Evolutionary conservation across 1,140 invertebrate species (phyloP).

Genomic region (Ceratoteleas bidentatus): DNA sequence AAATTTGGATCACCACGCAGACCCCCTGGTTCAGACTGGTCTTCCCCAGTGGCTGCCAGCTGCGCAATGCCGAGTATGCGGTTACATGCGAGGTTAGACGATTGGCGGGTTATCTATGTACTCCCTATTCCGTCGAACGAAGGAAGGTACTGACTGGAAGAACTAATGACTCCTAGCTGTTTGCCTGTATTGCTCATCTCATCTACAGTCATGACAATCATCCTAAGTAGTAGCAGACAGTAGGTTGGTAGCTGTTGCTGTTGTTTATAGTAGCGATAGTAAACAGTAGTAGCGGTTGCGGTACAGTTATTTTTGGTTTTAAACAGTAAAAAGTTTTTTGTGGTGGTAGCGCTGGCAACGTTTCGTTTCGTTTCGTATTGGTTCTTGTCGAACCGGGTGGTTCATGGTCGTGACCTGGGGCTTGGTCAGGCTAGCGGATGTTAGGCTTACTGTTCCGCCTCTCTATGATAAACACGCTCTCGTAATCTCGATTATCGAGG

Average conservation of each 20-base stretch:
- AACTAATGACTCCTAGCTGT: conserved; percentile 81
- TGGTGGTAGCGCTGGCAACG: conserved; percentile 67
- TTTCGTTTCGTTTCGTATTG: conserved; percentile 68
- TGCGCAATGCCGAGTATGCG: conserved; percentile 29
- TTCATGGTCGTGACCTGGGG: conserved; percentile 72
- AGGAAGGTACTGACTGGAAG: conserved; percentile 81
- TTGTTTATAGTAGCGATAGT: conserved; percentile 73
- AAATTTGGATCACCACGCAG: too few relatives aligned
- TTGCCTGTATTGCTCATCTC: conserved; percentile 80
- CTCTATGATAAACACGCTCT: conserved; percentile 89
- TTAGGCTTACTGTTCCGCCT: conserved; percentile 86
- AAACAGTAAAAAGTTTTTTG: conserved; percentile 66
- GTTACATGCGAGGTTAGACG: conserved; percentile 47
- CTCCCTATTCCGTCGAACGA: conserved; percentile 80
- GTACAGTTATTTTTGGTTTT: conserved; percentile 71
- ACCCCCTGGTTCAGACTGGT: too few relatives aligned
- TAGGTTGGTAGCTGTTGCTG: conserved; percentile 74
- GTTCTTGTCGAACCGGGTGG: conserved; percentile 56
- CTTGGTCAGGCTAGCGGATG: conserved; percentile 80
- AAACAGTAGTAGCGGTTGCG: conserved; percentile 70
- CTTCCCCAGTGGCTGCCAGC: not conserved
- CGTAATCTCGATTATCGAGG: conserved; percentile 85
- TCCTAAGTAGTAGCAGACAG: conserved; percentile 81
- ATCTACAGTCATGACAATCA: conserved; percentile 82
- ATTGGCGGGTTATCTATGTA: conserved; percentile 78